A percentile compares a stretch with the other conserved stretches of the same genome.
These are phyloP conservation scores for Stramonita haemastoma DNA, from an alignment of 2,888 invertebrate species.

Conservation along the genomic window DNA sequence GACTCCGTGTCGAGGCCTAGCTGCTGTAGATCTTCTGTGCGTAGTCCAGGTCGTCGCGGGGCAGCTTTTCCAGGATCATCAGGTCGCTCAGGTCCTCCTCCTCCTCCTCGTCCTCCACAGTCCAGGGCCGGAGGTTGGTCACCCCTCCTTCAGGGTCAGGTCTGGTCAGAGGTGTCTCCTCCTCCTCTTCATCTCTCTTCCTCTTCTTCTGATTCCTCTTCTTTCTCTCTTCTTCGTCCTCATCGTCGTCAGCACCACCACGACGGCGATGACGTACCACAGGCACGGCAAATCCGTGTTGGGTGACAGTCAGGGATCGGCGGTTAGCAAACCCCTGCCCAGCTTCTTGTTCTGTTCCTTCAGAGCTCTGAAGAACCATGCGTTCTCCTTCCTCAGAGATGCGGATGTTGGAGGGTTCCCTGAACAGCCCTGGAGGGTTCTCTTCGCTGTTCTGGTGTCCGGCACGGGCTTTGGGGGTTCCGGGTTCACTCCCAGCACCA, in stretches of 20 bases:
- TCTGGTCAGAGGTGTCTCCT: background rate
- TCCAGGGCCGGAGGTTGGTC: background rate
- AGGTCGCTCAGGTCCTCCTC: background rate
- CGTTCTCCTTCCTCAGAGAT: slow-evolving; percentile 20
- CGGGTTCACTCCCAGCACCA: background rate
- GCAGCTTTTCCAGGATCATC: slow-evolving; percentile 3
- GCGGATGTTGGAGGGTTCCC: slow-evolving; percentile 10
- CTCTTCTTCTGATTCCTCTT: background rate
- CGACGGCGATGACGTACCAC: background rate
- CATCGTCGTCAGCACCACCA: no score
- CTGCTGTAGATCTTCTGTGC: slow-evolving; percentile 13
- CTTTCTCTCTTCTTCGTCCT: background rate
- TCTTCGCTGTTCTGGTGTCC: background rate
- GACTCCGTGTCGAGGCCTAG: slow-evolving; percentile 8
- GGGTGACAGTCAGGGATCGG: background rate
- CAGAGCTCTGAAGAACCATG: slow-evolving; percentile 4
- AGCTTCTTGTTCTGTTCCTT: slow-evolving; percentile 13
- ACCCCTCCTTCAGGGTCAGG: background rate
- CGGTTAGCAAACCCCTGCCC: background rate
- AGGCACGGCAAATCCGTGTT: background rate
- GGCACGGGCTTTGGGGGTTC: background rate
- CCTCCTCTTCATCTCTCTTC: background rate
- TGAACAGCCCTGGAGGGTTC: background rate
- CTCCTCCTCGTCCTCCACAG: background rate
- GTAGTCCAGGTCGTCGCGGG: slow-evolving; percentile 11